A percentile compares a stretch with the other conserved stretches of the same genome.
Evolutionary conservation across 2,797 vertebrate species (phyloP).

Genomic region (Cheirogaleus major): DNA sequence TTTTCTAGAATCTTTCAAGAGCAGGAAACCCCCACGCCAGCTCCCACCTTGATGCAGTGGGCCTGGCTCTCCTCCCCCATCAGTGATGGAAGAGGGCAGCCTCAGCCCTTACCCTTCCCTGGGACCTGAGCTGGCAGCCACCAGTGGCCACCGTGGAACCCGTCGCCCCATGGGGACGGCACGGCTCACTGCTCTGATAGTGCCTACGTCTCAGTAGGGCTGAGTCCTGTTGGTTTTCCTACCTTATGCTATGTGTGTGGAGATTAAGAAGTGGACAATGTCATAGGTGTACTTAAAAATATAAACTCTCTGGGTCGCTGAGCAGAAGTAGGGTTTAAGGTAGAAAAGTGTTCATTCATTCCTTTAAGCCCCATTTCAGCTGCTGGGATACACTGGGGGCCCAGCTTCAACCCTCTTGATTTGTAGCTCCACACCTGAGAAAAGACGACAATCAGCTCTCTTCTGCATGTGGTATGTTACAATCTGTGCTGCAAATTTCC

Average conservation of each 20-base stretch:
- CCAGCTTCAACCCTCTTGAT: no score
- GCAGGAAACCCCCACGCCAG: no score
- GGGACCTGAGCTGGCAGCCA: rapidly evolving
- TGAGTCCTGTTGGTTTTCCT: not conserved
- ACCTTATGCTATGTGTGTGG: not conserved
- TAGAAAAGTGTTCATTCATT: rapidly evolving
- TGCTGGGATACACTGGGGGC: rapidly evolving
- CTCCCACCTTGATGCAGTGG: rapidly evolving
- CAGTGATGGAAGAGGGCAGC: not conserved
- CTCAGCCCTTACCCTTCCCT: rapidly evolving
- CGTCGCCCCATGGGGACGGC: rapidly evolving
- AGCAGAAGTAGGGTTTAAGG: not conserved
- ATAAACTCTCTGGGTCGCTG: no score
- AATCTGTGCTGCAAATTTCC: not conserved
- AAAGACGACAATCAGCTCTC: not conserved
- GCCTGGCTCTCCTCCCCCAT: not conserved
- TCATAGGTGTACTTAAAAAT: rapidly evolving
- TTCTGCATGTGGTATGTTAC: no score
- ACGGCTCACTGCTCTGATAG: not conserved
- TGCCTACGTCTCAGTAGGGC: not conserved
- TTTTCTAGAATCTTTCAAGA: not conserved
- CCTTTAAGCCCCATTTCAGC: no score
- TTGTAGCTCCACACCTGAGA: rapidly evolving
- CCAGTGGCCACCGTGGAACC: not conserved
- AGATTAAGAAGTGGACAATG: no score